These are phyloP conservation scores for Agrochola lota DNA, from an alignment of 2,888 invertebrate species.

Conservation along the genomic window DNA sequence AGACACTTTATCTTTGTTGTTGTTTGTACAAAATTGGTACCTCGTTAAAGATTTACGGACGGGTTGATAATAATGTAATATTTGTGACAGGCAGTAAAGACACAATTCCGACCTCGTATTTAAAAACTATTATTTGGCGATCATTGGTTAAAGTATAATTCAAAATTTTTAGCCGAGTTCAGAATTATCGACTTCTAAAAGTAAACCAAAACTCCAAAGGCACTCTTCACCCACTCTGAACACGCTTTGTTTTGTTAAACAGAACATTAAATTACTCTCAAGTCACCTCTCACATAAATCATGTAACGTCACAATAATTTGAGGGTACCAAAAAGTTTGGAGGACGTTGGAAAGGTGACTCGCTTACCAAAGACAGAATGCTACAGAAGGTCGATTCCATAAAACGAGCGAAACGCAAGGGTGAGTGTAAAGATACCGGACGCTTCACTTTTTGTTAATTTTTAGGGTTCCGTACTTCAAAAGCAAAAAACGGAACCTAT, in stretches of 20 bases:
- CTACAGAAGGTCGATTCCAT: neutral
- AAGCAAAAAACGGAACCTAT: no score
- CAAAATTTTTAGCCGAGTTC: neutral
- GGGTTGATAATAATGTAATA: neutral
- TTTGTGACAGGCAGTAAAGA: neutral
- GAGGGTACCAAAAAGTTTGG: slow-evolving; percentile 16
- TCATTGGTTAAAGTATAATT: neutral
- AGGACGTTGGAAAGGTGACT: slow-evolving; percentile 14
- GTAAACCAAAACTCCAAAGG: neutral
- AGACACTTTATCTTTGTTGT: no score
- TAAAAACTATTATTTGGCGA: neutral
- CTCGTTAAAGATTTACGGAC: neutral
- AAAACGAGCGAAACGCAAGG: neutral
- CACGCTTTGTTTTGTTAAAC: slow-evolving; percentile 35
- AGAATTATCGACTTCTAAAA: slow-evolving; percentile 2
- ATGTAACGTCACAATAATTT: slow-evolving; percentile 50
- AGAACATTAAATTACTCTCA: slow-evolving; percentile 32
- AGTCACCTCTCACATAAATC: slow-evolving; percentile 53
- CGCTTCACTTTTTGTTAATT: no score
- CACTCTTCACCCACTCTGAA: slow-evolving; percentile 4
- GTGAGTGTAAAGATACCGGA: no score
- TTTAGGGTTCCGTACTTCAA: no score
- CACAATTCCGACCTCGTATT: neutral
- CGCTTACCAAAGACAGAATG: neutral
- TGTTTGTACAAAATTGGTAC: neutral